Base-by-base conservation (phyloP, 1,140 invertebrate genomes). In the Drosophila nasuta region DNA sequence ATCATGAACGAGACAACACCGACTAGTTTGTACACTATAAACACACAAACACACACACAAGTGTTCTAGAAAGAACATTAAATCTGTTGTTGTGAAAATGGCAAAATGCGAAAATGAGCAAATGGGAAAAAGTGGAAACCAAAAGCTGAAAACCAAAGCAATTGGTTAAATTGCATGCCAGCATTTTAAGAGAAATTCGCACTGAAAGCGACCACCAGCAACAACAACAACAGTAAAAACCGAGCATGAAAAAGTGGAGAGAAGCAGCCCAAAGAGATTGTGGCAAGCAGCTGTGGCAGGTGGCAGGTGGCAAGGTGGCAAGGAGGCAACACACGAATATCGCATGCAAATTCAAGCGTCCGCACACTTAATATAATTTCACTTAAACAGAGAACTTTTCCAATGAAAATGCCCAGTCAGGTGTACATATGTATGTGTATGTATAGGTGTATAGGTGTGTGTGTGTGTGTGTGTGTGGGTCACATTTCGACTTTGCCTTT, bases 301-400 rank as follows among this genome's bases (percentile, higher is more conserved):
- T 38, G 62, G 66, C 73, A 71, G 13, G 13, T 13, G 13, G 13
- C 13, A 13, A 48, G 15, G 17, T 38, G 62, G 66, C 73, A 71
- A 13, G 54, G 7, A 41, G 71, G 62, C 64, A 81, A 65, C 78
- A 81, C 63, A 81, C 63, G 75, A 81, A 86, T 82, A 87, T 87
- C 69, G 80, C 85, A 87, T 87, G 83, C 83, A 87, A 87, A 87
- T 87, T 87, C 71, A 67, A 88, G 30, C 73, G 83, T 82, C 83
- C 83, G 80, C 83, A 80, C 80, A 87, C 83, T 88, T 88, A 88
- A 88, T 87, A 88, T 87, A 87, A 87, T 88, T 87, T 87, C 83
- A 87, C 83, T 88, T 88, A 88, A 87, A 82, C 58, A 52, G 59
- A 25, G 11, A 45, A 33, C 38, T 56, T 49, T 56, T 17, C 7